These are phyloP conservation scores for Capitulum mitella DNA, from an alignment of 2,888 invertebrate genomes.

Conservation along the genomic window DNA sequence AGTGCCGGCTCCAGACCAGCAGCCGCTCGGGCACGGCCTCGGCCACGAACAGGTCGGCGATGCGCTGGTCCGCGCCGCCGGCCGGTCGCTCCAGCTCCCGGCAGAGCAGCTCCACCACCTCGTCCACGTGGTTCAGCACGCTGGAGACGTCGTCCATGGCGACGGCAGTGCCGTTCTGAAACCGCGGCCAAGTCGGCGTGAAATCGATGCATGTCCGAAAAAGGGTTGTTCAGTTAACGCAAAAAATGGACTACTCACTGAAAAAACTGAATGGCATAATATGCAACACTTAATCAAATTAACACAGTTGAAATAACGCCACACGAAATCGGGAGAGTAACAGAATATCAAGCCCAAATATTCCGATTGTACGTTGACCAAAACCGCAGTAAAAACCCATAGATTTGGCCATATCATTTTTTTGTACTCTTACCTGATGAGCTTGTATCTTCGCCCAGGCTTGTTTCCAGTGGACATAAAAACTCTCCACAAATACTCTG, in stretches of 20 bases:
- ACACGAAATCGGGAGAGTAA: not conserved
- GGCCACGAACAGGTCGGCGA: constrained; percentile 71
- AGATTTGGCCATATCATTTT: constrained; percentile 44
- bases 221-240: not conserved
- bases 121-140: constrained; percentile 84
- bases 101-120: constrained; percentile 74
- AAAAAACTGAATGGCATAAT: not conserved
- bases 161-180: not conserved
- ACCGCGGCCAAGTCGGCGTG: too few relatives aligned
- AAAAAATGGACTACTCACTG: not conserved
- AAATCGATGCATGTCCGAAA: constrained; percentile 10
- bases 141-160: constrained; percentile 77
- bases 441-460: constrained; percentile 72
- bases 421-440: constrained; percentile 52
- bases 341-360: not conserved
- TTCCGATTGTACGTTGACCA: not conserved
- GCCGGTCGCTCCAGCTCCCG: constrained; percentile 51
- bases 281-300: not conserved
- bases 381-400: too few relatives aligned
- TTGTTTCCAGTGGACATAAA: constrained; percentile 91
- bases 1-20: constrained; percentile 74
- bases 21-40: constrained; percentile 80
- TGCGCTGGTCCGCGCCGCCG: constrained; percentile 41
- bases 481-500: constrained; percentile 83
- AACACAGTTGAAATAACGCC: not conserved